A percentile compares a stretch with the other conserved stretches of the same genome.
These are phyloP conservation scores for Drosophila bunnanda DNA, from an alignment of 2,888 invertebrate species.

Conservation along the genomic window DNA sequence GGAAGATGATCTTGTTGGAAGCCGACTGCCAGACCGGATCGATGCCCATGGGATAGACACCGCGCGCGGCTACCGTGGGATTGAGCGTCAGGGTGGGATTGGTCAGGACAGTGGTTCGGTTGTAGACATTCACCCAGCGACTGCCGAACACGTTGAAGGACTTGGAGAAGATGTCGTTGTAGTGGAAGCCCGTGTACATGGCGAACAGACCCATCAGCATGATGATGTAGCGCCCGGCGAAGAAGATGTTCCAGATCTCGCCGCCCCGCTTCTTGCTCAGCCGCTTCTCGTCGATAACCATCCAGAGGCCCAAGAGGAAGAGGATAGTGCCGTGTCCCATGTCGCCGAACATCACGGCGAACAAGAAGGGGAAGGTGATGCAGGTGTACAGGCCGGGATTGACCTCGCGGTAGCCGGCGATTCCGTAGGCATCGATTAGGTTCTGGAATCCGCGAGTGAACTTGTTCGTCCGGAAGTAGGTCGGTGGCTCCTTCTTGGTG, in stretches of 20 bases:
- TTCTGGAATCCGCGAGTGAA: constrained; percentile 96
- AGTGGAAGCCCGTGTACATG: constrained; percentile 97
- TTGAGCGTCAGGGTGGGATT: constrained; percentile 87
- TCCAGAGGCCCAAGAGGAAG: constrained; percentile 92
- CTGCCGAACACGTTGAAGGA: constrained; percentile 96
- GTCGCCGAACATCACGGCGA: constrained; percentile 98
- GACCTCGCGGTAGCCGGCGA: constrained; percentile 96
- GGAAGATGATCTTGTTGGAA: constrained; percentile 95
- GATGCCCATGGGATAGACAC: constrained; percentile 91
- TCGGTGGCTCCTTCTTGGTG: constrained; percentile 92
- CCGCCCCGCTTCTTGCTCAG: constrained; percentile 88
- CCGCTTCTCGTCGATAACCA: constrained; percentile 92
- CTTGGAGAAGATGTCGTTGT: constrained; percentile 98
- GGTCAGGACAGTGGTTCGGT: constrained; percentile 85
- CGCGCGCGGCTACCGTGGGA: constrained; percentile 85
- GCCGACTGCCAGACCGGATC: constrained; percentile 91
- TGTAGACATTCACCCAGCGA: constrained; percentile 89
- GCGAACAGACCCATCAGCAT: constrained; percentile 98
- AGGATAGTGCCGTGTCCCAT: constrained; percentile 95
- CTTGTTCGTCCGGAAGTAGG: constrained; percentile 95
- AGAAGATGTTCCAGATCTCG: constrained; percentile 98
- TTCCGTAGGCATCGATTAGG: constrained; percentile 96
- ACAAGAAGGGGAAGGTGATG: constrained; percentile 97
- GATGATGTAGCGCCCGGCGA: constrained; percentile 98
- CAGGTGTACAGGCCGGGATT: constrained; percentile 95